These are phyloP conservation scores for Tragopan temminckii DNA, from an alignment of 2,797 vertebrate species.

Conservation along the genomic window DNA sequence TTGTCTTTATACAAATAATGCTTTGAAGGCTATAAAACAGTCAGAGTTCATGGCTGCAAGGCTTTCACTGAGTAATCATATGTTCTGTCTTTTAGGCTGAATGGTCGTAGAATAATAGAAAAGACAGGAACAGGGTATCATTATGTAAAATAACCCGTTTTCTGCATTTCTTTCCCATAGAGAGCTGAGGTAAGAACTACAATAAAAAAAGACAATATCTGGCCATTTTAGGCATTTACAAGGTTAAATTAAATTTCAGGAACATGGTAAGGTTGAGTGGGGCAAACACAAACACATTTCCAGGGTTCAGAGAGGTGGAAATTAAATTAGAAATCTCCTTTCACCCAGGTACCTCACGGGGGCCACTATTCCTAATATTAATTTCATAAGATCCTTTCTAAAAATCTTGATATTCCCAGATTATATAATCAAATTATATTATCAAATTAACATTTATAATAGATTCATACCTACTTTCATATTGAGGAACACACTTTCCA, in stretches of 20 bases:
- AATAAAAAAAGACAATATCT: not conserved
- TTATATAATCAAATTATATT: not conserved
- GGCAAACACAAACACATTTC: not conserved
- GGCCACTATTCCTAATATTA: not conserved
- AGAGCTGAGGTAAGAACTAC: not conserved
- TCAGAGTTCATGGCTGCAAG: not conserved
- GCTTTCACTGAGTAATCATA: not conserved
- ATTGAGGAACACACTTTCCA: not conserved
- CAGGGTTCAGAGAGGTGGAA: not conserved
- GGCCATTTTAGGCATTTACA: not conserved
- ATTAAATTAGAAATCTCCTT: not conserved
- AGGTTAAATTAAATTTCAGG: not conserved
- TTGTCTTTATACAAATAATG: slow-evolving; percentile 52
- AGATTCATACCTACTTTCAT: not conserved
- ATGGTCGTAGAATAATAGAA: not conserved
- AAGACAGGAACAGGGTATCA: not conserved
- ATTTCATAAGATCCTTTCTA: not conserved
- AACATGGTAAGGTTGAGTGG: not conserved
- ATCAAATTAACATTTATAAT: not conserved
- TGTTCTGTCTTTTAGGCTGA: slow-evolving; percentile 20
- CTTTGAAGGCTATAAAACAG: slow-evolving; percentile 43
- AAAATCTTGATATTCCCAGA: not conserved
- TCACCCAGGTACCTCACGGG: not conserved
- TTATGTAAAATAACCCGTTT: slow-evolving; percentile 39
- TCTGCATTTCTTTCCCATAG: not conserved